Percentiles rank a stretch among this genome's conserved stretches.
Conservation (phyloP, 2,888 invertebrate species). For the Drosophila sordidapex region DNA sequence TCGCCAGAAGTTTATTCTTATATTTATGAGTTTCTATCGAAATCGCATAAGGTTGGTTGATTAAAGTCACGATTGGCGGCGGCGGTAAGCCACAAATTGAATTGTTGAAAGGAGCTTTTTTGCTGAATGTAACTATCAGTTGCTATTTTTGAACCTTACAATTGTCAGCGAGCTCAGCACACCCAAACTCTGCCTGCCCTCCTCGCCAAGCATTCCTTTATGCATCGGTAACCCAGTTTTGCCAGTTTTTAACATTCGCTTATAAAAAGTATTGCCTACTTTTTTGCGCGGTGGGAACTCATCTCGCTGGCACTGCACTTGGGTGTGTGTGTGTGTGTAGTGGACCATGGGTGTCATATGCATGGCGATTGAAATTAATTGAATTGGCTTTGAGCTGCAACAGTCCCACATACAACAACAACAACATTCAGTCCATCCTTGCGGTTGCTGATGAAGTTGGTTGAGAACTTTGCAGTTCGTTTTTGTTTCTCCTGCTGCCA, state of each 20-base stretch:
- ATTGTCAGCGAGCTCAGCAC: slow-evolving; percentile 30
- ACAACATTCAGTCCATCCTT: slow-evolving; percentile 46
- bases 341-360: slow-evolving; percentile 77
- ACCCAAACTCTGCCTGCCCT: not conserved
- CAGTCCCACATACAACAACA: slow-evolving; percentile 32
- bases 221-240: slow-evolving; percentile 8
- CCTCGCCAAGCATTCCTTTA: fast-evolving
- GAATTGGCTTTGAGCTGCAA: slow-evolving; percentile 74
- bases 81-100: not conserved
- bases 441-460: slow-evolving; percentile 68
- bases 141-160: not conserved
- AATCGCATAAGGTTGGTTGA: not conserved
- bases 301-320: slow-evolving; percentile 45
- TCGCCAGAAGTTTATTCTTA: not conserved
- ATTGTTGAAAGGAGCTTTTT: not conserved
- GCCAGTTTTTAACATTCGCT: slow-evolving; percentile 47
- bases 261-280: slow-evolving; percentile 68
- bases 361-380: slow-evolving; percentile 76
- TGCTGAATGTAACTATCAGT: slow-evolving; percentile 2
- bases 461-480: slow-evolving; percentile 13
- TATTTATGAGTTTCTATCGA: not conserved
- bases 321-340: slow-evolving; percentile 53
- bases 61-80: not conserved
- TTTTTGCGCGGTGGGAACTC: slow-evolving; percentile 47
- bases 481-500: slow-evolving; percentile 35